Conservation (phyloP, 1,140 invertebrate genomes). For the Cyclargus thomasi region DNA sequence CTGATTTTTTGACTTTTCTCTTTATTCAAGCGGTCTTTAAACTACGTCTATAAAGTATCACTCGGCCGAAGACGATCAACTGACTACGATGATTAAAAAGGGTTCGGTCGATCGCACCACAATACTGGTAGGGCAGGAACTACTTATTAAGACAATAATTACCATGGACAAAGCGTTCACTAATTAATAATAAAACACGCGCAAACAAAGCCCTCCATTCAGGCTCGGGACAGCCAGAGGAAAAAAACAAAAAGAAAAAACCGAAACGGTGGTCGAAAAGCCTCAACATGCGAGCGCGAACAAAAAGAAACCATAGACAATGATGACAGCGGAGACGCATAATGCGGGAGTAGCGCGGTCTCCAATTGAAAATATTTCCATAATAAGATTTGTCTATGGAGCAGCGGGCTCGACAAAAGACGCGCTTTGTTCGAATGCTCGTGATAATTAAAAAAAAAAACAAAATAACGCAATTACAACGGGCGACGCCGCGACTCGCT, state of each 20-base stretch:
- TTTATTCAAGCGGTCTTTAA: too few species aligned
- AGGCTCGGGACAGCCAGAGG: conserved; percentile 65
- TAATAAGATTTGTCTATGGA: conserved; percentile 74
- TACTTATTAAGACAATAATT: conserved; percentile 75
- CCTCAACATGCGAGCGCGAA: conserved; percentile 69
- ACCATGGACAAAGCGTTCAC: conserved; percentile 72
- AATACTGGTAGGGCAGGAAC: conserved; percentile 51
- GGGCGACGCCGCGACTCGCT: conserved; percentile 30
- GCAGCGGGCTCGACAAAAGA: conserved; percentile 65
- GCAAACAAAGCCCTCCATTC: conserved; percentile 72
- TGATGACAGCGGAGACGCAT: conserved; percentile 72
- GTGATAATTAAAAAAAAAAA: conserved; percentile 63
- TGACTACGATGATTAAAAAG: not conserved
- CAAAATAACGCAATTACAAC: conserved; percentile 59
- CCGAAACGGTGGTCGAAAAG: conserved; percentile 74
- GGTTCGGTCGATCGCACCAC: not conserved
- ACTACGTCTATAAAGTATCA: not conserved
- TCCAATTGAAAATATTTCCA: conserved; percentile 75
- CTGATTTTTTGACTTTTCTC: not conserved
- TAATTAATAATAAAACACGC: conserved; percentile 75
- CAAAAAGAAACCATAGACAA: conserved; percentile 72
- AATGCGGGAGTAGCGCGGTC: conserved; percentile 71
- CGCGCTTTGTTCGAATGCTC: conserved; percentile 62
- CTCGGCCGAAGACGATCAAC: not conserved
- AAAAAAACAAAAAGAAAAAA: conserved; percentile 61